Base-by-base conservation (phyloP, 1,140 invertebrate species). In the Oryzaephilus surinamensis region DNA sequence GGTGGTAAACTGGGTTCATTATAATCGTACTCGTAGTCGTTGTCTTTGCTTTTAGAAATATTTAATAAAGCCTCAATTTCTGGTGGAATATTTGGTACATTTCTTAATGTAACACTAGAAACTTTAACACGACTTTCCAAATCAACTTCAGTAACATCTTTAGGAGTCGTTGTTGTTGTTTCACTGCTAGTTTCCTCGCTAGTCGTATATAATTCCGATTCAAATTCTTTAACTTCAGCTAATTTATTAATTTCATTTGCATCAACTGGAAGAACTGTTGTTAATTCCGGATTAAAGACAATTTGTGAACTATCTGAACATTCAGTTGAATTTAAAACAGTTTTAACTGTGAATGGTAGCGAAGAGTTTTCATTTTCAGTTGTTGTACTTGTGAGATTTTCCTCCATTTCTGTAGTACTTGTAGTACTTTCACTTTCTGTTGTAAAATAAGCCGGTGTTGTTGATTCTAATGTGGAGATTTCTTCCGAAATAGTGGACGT, bases 1-100 rank as follows among this genome's bases (percentile, higher is more conserved):
- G 80, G 81, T 6, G 81, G 81, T 34, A 84, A 54, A 4, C 76
- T 74, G 1, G 76, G 76, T 41, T 78, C 62, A 34, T 61, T 72
- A 50, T 81, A 81, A 52, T 81, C 79, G 47, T 77, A 79, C 42
- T 75, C 71, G 44, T 67, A 66, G 45, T 72, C 69, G n/a, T 63
- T 59, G 51, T 69, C 68, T 45, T 69, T 71, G 23, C 54, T 55
- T 38, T 63, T 61, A 15, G 48, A 57, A 11, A 55, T 60, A 44
- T 69, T 70, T 2, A 64, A 37, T 17, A 60, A 45, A 10, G 59
- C 60, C 26, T 59, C 52, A 21, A 64, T 48, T 20, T 60, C 54
- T 3, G 52, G 44, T 13, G 62, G 48, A 8, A 62, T 50, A 28
- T 50, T 50, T 19, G 41, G 26, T 0, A 45, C 13, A 8, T 20